A percentile compares a stretch with the other conserved stretches of the same genome.
These are phyloP conservation scores for Acanthisitta chloris DNA, from an alignment of 2,113 vertebrate genomes.

Conservation along the genomic window DNA sequence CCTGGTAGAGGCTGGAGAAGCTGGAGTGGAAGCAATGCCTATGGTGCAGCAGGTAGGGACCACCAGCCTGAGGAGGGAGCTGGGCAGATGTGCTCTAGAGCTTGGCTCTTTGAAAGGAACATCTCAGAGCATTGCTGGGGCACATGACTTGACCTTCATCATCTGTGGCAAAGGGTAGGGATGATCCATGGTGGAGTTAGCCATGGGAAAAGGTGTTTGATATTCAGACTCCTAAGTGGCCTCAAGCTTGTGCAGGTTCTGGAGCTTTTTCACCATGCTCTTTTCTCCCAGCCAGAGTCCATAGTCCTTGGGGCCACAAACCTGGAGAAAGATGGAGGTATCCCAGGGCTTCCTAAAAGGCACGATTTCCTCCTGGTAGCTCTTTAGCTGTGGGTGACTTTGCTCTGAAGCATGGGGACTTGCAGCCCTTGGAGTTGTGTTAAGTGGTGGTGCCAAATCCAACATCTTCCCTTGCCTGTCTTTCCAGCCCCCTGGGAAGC, in stretches of 20 bases:
- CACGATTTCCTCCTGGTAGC: background rate
- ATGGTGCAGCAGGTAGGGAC: fast-evolving
- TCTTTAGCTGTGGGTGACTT: background rate
- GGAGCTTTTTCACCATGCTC: background rate
- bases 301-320: background rate
- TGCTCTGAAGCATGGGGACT: background rate
- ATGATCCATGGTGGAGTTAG: background rate
- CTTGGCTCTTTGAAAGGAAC: background rate
- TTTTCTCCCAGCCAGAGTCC: background rate
- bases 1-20: background rate
- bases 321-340: background rate
- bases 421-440: background rate
- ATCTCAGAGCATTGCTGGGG: background rate
- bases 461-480: background rate
- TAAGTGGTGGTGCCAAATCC: background rate
- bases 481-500: slow-evolving; percentile 72
- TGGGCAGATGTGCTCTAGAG: background rate
- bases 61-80: background rate
- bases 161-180: background rate
- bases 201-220: background rate
- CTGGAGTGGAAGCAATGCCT: background rate
- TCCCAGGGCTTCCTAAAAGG: background rate
- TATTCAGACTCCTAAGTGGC: background rate
- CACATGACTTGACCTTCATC: fast-evolving
- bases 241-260: background rate